phyloP scores from a whole-genome alignment of 1,140 invertebrate species.

The Cryptotermes secundus region DNA sequence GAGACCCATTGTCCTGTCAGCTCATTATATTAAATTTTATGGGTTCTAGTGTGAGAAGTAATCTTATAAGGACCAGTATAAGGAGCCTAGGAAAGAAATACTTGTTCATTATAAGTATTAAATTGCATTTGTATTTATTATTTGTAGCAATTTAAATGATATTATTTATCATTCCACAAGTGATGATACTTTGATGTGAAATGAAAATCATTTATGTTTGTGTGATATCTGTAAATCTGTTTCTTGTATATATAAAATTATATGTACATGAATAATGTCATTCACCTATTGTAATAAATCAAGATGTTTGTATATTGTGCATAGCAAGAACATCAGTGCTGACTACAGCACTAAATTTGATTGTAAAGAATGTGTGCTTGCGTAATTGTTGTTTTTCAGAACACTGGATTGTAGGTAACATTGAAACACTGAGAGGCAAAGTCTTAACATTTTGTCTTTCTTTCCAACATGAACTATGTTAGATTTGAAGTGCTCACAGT shows the following conservation, averaged over 20 bases:
- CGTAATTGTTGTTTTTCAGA: background rate
- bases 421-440: background rate
- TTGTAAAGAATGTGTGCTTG: background rate
- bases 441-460: background rate
- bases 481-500: too few relatives aligned
- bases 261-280: background rate
- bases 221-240: background rate
- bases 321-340: background rate
- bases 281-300: background rate
- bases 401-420: background rate
- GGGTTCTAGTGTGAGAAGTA: background rate
- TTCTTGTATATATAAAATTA: background rate
- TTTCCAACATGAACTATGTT: too few relatives aligned
- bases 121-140: conserved; percentile 18
- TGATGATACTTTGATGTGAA: background rate
- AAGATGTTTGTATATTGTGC: background rate
- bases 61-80: background rate
- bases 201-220: background rate
- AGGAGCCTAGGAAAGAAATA: background rate
- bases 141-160: background rate
- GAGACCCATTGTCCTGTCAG: background rate
- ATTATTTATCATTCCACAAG: background rate
- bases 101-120: background rate
- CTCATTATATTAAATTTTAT: background rate
- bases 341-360: background rate